Evolutionary conservation across 1,140 invertebrate genomes (phyloP), one percentile per base, ranked within the genome.

Genomic region (Galendromus occidentalis): DNA sequence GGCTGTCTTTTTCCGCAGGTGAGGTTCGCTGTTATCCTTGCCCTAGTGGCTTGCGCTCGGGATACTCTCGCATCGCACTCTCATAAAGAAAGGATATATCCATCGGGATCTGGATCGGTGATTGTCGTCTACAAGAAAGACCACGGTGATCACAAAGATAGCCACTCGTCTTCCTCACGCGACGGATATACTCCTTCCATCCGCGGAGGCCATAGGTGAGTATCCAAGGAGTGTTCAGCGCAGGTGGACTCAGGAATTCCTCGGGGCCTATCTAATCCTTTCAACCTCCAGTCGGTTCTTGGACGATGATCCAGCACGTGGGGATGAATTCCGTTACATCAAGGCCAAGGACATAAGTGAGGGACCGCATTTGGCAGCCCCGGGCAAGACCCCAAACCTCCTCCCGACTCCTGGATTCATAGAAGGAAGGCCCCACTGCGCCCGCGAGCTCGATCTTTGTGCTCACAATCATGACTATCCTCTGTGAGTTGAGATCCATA

Each of bases 111-210:
- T 18, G 51, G 51, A 29, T 59, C 51, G 2, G 51, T 59, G 51
- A 59, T 59, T 59, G 51, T 59, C 17, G 51, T 59, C 14, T 59
- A 59, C 51, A 59, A 59, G 51, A 59, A 59, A 22, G 51, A 59
- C 22, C 51, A 59, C 33, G 20, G 51, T 14, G 51, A 59, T 59
- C 51, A 17, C 14, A 59, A 59, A 25, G 51, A 59, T 9, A 29
- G 25, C 14, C 51, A 20, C 33, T 59, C 51, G 1, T 59, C 51
- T 6, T 17, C 25, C 51, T 33, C 25, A 17, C 12, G 51, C 17
- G 51, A 59, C 22, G 33, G 51, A 17, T 59, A 59, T 22, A 20
- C 51, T 14, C 33, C 51, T 29, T 22, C n/a, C 22, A 25, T 25
- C 14, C 25, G 25, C 14, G 20, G 51, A 59, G 12, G 22, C 51